Base-by-base conservation (phyloP, 2,797 vertebrate species). In the Heliangelus exortis region DNA sequence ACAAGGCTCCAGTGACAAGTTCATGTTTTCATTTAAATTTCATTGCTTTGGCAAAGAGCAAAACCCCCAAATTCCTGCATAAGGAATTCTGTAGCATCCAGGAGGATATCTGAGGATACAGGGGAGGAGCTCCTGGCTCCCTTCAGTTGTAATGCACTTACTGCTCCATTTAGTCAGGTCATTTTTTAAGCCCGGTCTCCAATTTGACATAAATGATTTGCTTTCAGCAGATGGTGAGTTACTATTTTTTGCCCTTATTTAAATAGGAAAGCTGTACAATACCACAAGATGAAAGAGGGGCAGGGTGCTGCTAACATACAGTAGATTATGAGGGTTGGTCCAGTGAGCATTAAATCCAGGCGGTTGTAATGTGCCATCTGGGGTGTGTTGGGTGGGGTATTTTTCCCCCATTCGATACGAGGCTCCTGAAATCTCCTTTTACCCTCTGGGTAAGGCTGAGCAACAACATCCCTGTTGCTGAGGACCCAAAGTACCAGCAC, bases 211-310 rank as follows among this genome's bases (percentile, higher is more conserved):
- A 94, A 92, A 89, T 93, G 34, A 92, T 95, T 91, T 95, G 92
- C 90, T 93, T 93, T 93, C 94, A 92, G 94, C 96, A 96, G 96
- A 96, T 96, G 95, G 94, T 59, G 84, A 95, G 92, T 87, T 95
- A 80, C 95, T 95, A 77, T 95, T 94, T 95, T 92, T 92, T 95
- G 61, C 90, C 92, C 87, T 95, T 76, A 92, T 96, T 96, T 96
- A 94, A 95, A 94, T 83, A 59, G 95, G 79, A 95, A 87, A 92
- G 95, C 94, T 85, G 78, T 74, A 81, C 3, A 4, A 18, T 77
- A 69, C 18, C 75, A 90, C 89, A 57, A 84, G 93, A 94, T 95
- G 93, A 92, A 87, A 91, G 92, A 95, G 78, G 90, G 87, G 78
- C 76, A 85, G 0, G 11, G 81, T 79, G 84, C 96, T 92, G 90